Conservation (phyloP, 30 jellyfish, hydroid and myxozoan species). For the Clytia hemisphaerica region DNA sequence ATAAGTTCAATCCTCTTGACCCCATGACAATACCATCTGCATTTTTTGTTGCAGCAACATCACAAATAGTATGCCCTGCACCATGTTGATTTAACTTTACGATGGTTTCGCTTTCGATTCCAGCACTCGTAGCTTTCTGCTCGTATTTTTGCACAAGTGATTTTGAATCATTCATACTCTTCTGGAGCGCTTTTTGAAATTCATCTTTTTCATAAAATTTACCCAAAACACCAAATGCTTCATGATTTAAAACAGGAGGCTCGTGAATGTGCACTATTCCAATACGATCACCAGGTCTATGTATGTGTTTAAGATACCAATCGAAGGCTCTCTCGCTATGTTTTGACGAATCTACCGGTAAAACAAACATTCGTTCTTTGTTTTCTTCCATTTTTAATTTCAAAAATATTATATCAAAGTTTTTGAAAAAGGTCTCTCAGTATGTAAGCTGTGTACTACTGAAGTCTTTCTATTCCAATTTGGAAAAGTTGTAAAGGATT, state of each 20-base stretch:
- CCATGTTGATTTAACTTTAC: slow-evolving; percentile 39
- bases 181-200: too few relatives aligned
- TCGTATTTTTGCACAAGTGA: slow-evolving; percentile 29
- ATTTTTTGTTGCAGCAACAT: slow-evolving; percentile 44
- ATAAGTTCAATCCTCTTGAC: slow-evolving; percentile 69
- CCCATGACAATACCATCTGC: slow-evolving; percentile 77
- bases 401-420: too few relatives aligned
- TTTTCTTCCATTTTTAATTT: too few relatives aligned
- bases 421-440: too few relatives aligned
- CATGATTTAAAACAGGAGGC: slow-evolving; percentile 65
- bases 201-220: slow-evolving; percentile 54
- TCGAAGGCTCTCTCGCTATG: slow-evolving; percentile 68
- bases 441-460: too few relatives aligned
- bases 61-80: slow-evolving; percentile 70
- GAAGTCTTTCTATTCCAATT: too few relatives aligned
- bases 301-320: slow-evolving; percentile 49
- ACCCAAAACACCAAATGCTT: slow-evolving; percentile 61
- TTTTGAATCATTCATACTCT: slow-evolving; percentile 44
- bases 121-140: slow-evolving; percentile 36
- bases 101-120: slow-evolving; percentile 32
- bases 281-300: slow-evolving; percentile 50
- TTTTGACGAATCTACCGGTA: slow-evolving; percentile 67
- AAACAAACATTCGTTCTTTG: slow-evolving; percentile 26
- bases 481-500: too few relatives aligned
- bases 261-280: slow-evolving; percentile 58